Evolutionary conservation across 2,888 invertebrate genomes (phyloP).

Genomic region (Sinopyrophorus schimmeli): DNA sequence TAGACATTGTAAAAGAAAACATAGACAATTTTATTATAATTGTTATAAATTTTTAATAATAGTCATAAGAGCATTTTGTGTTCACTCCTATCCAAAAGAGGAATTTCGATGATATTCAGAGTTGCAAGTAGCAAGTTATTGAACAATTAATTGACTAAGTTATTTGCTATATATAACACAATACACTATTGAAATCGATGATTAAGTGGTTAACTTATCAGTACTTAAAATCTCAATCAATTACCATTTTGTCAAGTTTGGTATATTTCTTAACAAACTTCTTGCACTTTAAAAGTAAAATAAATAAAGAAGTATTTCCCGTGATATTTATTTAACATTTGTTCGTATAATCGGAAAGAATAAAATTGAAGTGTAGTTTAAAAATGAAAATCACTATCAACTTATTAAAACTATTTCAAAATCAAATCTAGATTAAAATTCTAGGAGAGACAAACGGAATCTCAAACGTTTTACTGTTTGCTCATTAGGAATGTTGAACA

Average conservation of each 20-base stretch:
- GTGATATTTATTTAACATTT: conserved; percentile 1
- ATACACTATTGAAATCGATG: too few species aligned
- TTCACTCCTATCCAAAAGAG: too few species aligned
- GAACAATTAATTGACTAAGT: too few species aligned
- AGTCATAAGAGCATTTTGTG: too few species aligned
- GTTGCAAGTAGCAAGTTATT: too few species aligned
- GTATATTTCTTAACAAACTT: conserved; percentile 51
- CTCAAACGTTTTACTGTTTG: conserved; percentile 37
- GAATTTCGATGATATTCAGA: too few species aligned
- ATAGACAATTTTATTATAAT: too few species aligned
- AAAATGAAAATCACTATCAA: conserved; percentile 21
- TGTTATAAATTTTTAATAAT: too few species aligned
- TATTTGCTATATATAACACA: too few species aligned
- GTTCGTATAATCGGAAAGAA: not conserved
- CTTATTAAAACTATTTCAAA: conserved; percentile 39
- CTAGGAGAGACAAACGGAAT: conserved; percentile 42
- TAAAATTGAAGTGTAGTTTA: conserved; percentile 12
- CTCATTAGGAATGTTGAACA: conserved; percentile 46
- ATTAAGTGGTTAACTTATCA: conserved; percentile 46
- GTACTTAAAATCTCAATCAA: conserved; percentile 48
- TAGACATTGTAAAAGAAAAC: too few species aligned
- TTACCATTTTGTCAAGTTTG: conserved; percentile 51
- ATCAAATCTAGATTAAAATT: conserved; percentile 44
- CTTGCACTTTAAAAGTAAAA: conserved; percentile 40
- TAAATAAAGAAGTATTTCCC: conserved; percentile 23